Evolutionary conservation across 2,113 vertebrate species (phyloP), one percentile per base, ranked within the genome.

Genomic region (Tilapia sparmanii): DNA sequence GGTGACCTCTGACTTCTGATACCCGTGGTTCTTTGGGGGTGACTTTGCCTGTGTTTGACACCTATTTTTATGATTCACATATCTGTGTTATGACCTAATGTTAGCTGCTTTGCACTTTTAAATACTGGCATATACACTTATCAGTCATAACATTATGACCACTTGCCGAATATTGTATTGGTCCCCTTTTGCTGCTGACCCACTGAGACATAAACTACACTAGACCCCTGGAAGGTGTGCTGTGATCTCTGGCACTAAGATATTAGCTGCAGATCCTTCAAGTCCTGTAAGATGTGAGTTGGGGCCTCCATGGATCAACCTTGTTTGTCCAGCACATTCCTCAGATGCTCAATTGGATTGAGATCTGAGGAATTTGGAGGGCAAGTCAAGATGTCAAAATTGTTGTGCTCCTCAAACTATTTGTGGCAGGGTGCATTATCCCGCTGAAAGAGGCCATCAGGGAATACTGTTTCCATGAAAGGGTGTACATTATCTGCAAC

Each of bases 1-100:
- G 89, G 84, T 92, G 57, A 90, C 86, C 86, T 80, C 78, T 86
- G 79, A 84, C 80, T 68, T 61, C 78, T 71, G 3, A 50, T 19
- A 40, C 4, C 3, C 1, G 2, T 55, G n/a, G 5, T 76, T 29
- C 24, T 50, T 47, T 19, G 16, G 45, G 16, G 2, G 7, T 50
- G 26, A 50, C 73, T 6, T 52, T 78, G 45, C 18, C 73, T 76
- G 71, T 18, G 16, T 19, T 50, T 0, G 0, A 76, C 42, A 52
- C 45, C 3, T 78, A 29, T 78, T 78, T 11, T 31, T 29, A 47
- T 47, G 40, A 76, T 47, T 76, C 24, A 16, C 45, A 29, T 16
- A 50, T 47, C 10, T 50, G 71, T 78, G 26, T 78, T 50, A 50
- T 50, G 42, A 19, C 42, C 26, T 50, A 31, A 31, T n/a, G 2